A percentile compares a stretch with the other conserved stretches of the same genome.
Evolutionary conservation across 1,140 invertebrate species (phyloP).

Genomic region (Neodiprion pinetum): DNA sequence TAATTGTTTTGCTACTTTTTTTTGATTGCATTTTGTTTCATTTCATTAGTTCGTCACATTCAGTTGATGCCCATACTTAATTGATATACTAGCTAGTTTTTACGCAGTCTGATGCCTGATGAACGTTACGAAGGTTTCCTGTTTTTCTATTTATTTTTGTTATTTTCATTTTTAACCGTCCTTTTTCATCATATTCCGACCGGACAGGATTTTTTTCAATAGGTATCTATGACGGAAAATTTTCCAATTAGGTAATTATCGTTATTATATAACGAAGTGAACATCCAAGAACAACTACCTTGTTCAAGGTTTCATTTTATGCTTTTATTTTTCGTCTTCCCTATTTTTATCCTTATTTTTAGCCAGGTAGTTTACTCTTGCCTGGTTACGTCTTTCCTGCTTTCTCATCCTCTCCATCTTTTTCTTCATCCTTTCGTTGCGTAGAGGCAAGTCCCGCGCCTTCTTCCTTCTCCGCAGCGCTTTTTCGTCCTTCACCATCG

Average conservation of each 20-base stretch:
- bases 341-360: too few relatives aligned
- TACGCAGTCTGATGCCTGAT: background rate
- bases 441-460: too few relatives aligned
- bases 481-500: constrained; percentile 11
- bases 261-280: constrained; percentile 14
- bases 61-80: background rate
- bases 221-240: too few relatives aligned
- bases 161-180: constrained; percentile 10
- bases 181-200: constrained; percentile 26
- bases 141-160: constrained; percentile 26
- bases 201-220: constrained; percentile 21
- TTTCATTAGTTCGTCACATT: background rate
- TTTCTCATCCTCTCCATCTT: constrained; percentile 12
- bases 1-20: background rate
- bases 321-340: too few relatives aligned
- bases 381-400: background rate
- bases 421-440: background rate
- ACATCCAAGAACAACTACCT: constrained; percentile 34
- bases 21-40: constrained; percentile 3
- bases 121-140: constrained; percentile 16
- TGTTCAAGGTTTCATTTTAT: too few relatives aligned
- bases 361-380: too few relatives aligned
- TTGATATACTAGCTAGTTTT: background rate
- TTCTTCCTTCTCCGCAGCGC: constrained; percentile 15
- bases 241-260: too few relatives aligned